These are phyloP conservation scores for human (Homo sapiens) DNA, from an alignment of 2,113 vertebrate species.

Conservation along the genomic window DNA sequence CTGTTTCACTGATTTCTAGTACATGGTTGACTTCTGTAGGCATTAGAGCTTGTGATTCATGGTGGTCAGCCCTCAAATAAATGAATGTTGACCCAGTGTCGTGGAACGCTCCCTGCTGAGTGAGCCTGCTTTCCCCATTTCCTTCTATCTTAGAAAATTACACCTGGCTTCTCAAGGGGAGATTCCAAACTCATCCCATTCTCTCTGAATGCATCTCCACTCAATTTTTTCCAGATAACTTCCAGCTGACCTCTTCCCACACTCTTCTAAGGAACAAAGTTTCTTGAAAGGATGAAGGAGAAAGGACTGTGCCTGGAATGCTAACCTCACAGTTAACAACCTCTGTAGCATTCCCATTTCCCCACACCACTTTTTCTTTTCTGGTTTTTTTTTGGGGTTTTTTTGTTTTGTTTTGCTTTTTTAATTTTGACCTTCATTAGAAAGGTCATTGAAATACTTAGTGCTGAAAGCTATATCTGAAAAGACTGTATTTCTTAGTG, in stretches of 20 bases:
- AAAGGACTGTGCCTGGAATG: accelerated
- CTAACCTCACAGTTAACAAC: slow-evolving; percentile 40
- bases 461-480: slow-evolving; percentile 62
- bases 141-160: not conserved
- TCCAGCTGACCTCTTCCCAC: slow-evolving; percentile 29
- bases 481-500: slow-evolving; percentile 64
- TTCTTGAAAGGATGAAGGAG: not conserved
- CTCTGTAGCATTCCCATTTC: slow-evolving; percentile 40
- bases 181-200: not conserved
- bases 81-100: not conserved
- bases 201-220: slow-evolving; percentile 1
- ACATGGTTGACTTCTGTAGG: not conserved
- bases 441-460: slow-evolving; percentile 59
- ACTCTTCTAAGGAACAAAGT: not conserved
- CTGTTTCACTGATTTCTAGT: not conserved
- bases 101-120: not conserved
- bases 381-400: not conserved
- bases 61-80: not conserved
- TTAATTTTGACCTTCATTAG: slow-evolving; percentile 78
- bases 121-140: not conserved
- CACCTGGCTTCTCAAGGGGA: not conserved
- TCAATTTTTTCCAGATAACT: slow-evolving; percentile 45
- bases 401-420: slow-evolving; percentile 54
- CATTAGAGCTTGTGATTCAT: not conserved
- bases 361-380: not conserved